phyloP scores from a whole-genome alignment of 2,113 vertebrate genomes.

The Crotalus helleri region DNA sequence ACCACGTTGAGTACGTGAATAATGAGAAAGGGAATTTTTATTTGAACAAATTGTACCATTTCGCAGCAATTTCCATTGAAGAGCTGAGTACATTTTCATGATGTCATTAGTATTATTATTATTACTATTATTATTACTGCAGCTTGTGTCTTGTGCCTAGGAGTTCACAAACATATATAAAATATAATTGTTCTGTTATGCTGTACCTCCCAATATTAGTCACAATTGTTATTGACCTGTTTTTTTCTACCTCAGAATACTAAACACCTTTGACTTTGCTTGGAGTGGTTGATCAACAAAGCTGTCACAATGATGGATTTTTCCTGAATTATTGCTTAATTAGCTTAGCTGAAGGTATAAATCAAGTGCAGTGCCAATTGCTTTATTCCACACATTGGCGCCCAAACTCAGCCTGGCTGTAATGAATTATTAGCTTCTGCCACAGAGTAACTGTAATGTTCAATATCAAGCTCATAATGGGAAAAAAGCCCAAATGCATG shows the following conservation, averaged over 20 bases:
- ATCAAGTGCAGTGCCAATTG: constrained; percentile 58
- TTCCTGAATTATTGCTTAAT: constrained; percentile 70
- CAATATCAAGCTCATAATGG: not conserved
- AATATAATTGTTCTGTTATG: not conserved
- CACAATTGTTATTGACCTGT: constrained; percentile 43
- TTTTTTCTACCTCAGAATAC: constrained; percentile 33
- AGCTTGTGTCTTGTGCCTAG: not conserved
- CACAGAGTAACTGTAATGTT: not conserved
- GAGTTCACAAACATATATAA: not conserved
- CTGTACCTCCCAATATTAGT: not conserved
- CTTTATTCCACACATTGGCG: constrained; percentile 44
- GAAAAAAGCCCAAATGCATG: rapidly evolving
- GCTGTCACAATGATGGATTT: constrained; percentile 76
- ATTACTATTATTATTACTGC: not conserved
- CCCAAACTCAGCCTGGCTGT: constrained; percentile 42
- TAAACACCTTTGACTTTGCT: constrained; percentile 59
- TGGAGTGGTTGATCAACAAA: constrained; percentile 69
- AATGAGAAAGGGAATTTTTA: not conserved
- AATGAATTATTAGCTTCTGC: constrained; percentile 52
- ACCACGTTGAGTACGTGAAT: not conserved
- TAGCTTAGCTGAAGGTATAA: constrained; percentile 70
- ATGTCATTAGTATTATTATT: not conserved
- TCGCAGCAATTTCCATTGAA: not conserved
- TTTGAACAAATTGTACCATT: not conserved
- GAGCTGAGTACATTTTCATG: not conserved